Percentiles rank a stretch among this genome's conserved stretches.
These are phyloP conservation scores for Atta texana DNA, from an alignment of 1,140 invertebrate genomes.

Conservation along the genomic window DNA sequence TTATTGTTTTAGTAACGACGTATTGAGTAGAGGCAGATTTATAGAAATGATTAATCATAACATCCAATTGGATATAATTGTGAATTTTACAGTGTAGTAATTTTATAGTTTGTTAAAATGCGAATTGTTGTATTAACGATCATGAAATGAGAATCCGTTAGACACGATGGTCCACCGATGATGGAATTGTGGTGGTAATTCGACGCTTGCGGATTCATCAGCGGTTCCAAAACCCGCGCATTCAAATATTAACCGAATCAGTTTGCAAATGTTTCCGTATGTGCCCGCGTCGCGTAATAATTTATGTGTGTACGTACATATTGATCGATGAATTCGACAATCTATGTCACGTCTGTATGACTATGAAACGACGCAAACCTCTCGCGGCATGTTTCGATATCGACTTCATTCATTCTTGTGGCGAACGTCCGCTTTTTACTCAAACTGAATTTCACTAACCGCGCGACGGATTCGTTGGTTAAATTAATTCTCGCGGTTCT, in stretches of 20 bases:
- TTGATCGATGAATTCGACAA: constrained; percentile 36
- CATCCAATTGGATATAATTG: too few species aligned
- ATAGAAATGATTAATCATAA: too few species aligned
- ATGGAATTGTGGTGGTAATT: constrained; percentile 45
- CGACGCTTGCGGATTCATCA: constrained; percentile 53
- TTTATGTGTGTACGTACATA: constrained; percentile 35
- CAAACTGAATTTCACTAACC: neutral
- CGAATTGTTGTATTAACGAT: neutral
- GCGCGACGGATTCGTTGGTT: constrained; percentile 13
- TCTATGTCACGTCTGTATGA: neutral
- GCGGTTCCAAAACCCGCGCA: neutral
- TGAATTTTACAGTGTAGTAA: too few species aligned
- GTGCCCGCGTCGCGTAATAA: constrained; percentile 13
- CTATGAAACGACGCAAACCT: neutral
- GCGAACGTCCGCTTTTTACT: constrained; percentile 24
- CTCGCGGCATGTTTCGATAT: neutral
- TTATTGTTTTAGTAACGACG: too few species aligned
- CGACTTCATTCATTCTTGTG: neutral
- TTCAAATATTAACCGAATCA: constrained; percentile 54
- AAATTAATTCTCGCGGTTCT: constrained; percentile 40
- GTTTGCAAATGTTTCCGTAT: constrained; percentile 49
- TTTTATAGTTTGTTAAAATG: constrained; percentile 1
- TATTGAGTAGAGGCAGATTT: too few species aligned
- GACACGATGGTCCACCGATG: neutral
- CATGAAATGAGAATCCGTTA: neutral